Evolutionary conservation across 2,888 invertebrate genomes (phyloP), one percentile per base, ranked within the genome.

Genomic region (Oegoconia quadripuncta): DNA sequence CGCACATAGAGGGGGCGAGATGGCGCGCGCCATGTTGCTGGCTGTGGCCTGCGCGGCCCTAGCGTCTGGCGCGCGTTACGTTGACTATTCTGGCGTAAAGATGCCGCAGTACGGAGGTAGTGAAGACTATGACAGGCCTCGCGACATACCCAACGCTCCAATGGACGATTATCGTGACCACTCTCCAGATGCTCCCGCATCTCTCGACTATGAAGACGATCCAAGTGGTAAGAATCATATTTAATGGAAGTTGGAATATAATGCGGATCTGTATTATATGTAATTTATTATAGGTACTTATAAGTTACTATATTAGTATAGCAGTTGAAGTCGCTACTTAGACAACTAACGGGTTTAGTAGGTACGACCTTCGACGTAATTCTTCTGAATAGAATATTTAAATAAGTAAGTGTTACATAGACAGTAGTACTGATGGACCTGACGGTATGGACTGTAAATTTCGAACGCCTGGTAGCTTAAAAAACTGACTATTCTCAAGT

Each of bases 171-270:
- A 81, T 44, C 62, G 52, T 26, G 74, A 70, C 4, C 74, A 60
- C 35, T 60, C 76, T 29, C 71, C 64, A 3, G 78, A 75, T 34
- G 65, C 65, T 12, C 55, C 73, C 17, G 67, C 73, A 13, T 50
- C 67, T n/a, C 61, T 66, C 17, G 80, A 82, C 53, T 82, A 72
- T 46, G 74, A 75, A 23, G 79, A 78, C 31, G 66, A 71, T 17
- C 31, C 51, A 20, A 51, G 41, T 31, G 63, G 71, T 74, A 34
- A 40, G 48, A 12, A 3, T 16, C 7, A 5, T 5, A 13, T 9
- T 23, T 3, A 8, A n/a, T 23, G 8, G n/a, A 25, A 3, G 11
- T 22, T 9, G 22, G 9, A 9, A 22, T 22, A 9, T 22, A 22
- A 9, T 18, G 18, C 18, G 22, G 22, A 2, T 22, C 9, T 3